These are phyloP conservation scores for Buceros bicornis DNA, from an alignment of 2,797 vertebrate genomes.

Conservation along the genomic window DNA sequence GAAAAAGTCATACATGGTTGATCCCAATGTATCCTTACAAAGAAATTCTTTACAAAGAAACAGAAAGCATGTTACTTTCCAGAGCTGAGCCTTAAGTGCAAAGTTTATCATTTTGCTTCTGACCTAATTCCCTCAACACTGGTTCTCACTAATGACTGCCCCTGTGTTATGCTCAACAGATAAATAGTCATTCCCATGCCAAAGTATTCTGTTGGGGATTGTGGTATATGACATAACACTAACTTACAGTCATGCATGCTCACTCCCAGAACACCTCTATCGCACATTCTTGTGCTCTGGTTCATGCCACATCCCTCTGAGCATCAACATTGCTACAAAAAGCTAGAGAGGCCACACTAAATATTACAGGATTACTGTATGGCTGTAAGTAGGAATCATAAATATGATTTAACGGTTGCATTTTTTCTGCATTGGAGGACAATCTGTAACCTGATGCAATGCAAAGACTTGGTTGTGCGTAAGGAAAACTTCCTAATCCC, in stretches of 20 bases:
- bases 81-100: constrained; percentile 4
- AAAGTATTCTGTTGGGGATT: not conserved
- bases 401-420: not conserved
- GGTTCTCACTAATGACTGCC: not conserved
- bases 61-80: constrained; percentile 20
- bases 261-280: not conserved
- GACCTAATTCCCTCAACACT: not conserved
- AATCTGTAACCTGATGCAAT: not conserved
- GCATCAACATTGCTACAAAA: not conserved
- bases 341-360: not conserved
- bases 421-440: not conserved
- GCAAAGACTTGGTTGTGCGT: not conserved
- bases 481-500: not conserved
- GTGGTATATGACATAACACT: not conserved
- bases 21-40: not conserved
- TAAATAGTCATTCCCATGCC: not conserved
- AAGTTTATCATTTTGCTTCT: constrained; percentile 51
- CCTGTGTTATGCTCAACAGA: not conserved
- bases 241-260: not conserved
- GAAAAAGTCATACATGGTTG: not conserved
- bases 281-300: not conserved
- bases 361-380: not conserved
- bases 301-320: not conserved
- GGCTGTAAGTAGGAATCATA: not conserved
- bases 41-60: not conserved